These are phyloP conservation scores for Gastrophysa polygoni DNA, from an alignment of 2,888 invertebrate species.

Conservation along the genomic window DNA sequence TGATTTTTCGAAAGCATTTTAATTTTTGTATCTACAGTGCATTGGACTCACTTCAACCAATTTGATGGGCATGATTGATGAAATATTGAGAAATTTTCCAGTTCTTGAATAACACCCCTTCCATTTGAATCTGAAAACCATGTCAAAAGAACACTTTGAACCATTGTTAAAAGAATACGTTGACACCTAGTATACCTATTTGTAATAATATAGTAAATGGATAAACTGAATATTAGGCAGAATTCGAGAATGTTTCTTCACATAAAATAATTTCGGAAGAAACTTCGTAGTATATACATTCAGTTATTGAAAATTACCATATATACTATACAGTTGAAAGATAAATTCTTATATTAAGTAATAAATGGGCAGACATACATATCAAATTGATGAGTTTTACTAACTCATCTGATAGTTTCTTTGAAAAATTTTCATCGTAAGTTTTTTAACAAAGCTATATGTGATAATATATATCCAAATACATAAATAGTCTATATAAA, in stretches of 20 bases:
- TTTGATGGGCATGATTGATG: too few species aligned
- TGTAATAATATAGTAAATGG: too few species aligned
- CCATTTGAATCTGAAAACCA: too few species aligned
- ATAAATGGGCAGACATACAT: neutral
- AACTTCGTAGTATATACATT: neutral
- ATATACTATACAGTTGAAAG: neutral
- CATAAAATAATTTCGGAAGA: neutral
- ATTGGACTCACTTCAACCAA: too few species aligned
- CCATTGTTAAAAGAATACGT: too few species aligned
- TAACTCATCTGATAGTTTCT: neutral
- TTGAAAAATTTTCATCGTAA: neutral
- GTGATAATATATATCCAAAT: conserved; percentile 28
- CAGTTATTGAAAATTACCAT: neutral
- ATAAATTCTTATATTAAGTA: neutral
- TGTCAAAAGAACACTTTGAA: too few species aligned
- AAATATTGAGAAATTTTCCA: too few species aligned
- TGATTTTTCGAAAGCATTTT: too few species aligned
- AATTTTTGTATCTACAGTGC: too few species aligned
- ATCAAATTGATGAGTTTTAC: neutral
- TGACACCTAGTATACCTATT: too few species aligned
- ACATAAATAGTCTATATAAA: conserved; percentile 44
- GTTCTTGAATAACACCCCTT: too few species aligned
- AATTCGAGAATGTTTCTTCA: neutral
- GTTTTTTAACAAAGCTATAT: conserved; percentile 34
- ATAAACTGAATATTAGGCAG: too few species aligned